Percentiles rank a stretch among this genome's conserved stretches.
Evolutionary conservation across 2,113 vertebrate species (phyloP).

Genomic region (Oryzias celebensis): DNA sequence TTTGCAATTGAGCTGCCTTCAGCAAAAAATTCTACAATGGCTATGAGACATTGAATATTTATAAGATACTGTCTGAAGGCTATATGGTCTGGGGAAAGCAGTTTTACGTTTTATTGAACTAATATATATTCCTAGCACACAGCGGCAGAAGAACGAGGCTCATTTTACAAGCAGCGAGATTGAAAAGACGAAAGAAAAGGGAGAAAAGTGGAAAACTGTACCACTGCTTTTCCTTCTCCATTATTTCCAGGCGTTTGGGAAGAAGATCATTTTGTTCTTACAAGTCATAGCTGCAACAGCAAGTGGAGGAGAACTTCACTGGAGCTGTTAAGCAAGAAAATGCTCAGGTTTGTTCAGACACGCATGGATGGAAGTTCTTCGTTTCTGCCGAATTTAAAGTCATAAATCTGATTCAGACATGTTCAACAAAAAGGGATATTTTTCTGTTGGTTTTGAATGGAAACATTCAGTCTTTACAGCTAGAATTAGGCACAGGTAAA

Average conservation of each 20-base stretch:
- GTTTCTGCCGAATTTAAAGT: no score
- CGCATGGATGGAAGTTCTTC: no score
- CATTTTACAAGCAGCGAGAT: conserved; percentile 30
- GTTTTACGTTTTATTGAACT: conserved; percentile 68
- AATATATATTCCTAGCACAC: conserved; percentile 63
- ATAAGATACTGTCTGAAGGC: conserved; percentile 61
- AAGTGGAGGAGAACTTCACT: conserved; percentile 1
- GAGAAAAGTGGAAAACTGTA: background rate
- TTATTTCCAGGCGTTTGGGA: conserved; percentile 37
- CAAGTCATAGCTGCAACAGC: conserved; percentile 28
- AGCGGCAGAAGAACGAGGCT: conserved; percentile 25
- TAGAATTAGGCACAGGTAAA: no score
- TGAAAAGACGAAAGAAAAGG: conserved; percentile 1
- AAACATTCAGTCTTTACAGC: no score
- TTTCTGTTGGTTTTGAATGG: no score
- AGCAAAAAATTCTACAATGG: conserved; percentile 78
- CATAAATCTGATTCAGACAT: no score
- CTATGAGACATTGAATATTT: conserved; percentile 89
- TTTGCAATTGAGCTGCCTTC: conserved; percentile 81
- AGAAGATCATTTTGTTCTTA: conserved; percentile 42
- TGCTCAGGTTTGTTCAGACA: no score
- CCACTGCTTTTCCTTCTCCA: conserved; percentile 20
- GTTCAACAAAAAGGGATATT: no score
- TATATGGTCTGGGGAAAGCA: conserved; percentile 50
- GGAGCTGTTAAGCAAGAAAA: conserved; percentile 32